phyloP scores from a whole-genome alignment of 2,113 vertebrate species.

The Antennarius striatus region DNA sequence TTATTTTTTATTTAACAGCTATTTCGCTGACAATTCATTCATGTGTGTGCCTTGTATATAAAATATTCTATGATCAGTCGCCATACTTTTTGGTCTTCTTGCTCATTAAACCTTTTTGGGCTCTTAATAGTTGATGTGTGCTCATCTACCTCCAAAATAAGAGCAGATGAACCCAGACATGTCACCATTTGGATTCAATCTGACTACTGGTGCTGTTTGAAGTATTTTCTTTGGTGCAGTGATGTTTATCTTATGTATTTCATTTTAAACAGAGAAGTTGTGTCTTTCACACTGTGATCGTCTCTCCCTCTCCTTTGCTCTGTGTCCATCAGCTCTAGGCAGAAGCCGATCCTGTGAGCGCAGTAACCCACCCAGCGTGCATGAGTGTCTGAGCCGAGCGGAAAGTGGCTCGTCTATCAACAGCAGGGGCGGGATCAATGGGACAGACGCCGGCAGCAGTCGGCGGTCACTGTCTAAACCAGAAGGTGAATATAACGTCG shows the following conservation, averaged over 20 bases:
- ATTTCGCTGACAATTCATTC: background rate
- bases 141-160: too few species aligned
- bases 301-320: slow-evolving; percentile 8
- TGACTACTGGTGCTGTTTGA: too few species aligned
- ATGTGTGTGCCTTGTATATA: background rate
- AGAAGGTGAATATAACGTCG: slow-evolving; percentile 46
- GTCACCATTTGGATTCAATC: too few species aligned
- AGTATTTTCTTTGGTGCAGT: too few species aligned
- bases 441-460: slow-evolving; percentile 54
- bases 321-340: slow-evolving; percentile 53
- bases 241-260: background rate
- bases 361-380: slow-evolving; percentile 48
- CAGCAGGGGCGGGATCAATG: slow-evolving; percentile 63
- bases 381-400: slow-evolving; percentile 66
- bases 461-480: slow-evolving; percentile 62
- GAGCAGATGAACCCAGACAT: too few species aligned
- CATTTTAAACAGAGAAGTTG: background rate
- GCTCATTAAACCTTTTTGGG: too few species aligned
- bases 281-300: background rate
- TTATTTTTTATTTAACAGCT: background rate
- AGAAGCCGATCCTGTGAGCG: slow-evolving; percentile 15
- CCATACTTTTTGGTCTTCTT: too few species aligned
- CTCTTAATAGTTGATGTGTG: too few species aligned
- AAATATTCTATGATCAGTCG: background rate
- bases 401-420: background rate